A percentile compares a stretch with the other conserved stretches of the same genome.
Conservation (phyloP, 2,113 vertebrate species). For the Conger conger region DNA sequence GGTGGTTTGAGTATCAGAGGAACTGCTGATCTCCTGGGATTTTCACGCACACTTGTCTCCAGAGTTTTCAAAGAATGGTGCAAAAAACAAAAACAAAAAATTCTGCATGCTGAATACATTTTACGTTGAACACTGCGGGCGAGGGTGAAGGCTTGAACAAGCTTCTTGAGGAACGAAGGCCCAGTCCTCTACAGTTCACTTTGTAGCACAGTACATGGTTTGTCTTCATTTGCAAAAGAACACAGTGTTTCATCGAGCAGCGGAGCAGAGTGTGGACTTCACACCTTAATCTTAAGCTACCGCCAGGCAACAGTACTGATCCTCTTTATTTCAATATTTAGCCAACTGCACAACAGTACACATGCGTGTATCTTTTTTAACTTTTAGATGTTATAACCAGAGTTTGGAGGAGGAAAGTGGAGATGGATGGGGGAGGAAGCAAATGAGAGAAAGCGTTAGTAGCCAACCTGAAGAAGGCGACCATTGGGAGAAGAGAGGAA, state of each 20-base stretch:
- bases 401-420: background rate
- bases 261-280: background rate
- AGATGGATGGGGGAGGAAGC: background rate
- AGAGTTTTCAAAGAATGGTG: too few species aligned
- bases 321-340: background rate
- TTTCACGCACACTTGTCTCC: too few species aligned
- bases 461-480: background rate
- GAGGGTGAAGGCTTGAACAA: background rate
- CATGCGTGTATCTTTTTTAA: background rate
- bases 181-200: background rate
- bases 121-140: too few species aligned
- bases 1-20: too few species aligned
- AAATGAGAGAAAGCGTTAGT: background rate
- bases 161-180: background rate
- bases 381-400: too few species aligned
- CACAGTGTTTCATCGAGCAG: background rate
- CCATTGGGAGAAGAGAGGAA: too few species aligned
- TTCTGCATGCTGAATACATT: too few species aligned
- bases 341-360: too few species aligned
- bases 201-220: background rate
- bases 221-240: background rate
- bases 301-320: too few species aligned
- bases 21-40: too few species aligned
- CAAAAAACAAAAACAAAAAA: too few species aligned
- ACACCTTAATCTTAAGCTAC: background rate